Evolutionary conservation across 1,140 invertebrate genomes (phyloP).

Genomic region (Scaptomyza montana): DNA sequence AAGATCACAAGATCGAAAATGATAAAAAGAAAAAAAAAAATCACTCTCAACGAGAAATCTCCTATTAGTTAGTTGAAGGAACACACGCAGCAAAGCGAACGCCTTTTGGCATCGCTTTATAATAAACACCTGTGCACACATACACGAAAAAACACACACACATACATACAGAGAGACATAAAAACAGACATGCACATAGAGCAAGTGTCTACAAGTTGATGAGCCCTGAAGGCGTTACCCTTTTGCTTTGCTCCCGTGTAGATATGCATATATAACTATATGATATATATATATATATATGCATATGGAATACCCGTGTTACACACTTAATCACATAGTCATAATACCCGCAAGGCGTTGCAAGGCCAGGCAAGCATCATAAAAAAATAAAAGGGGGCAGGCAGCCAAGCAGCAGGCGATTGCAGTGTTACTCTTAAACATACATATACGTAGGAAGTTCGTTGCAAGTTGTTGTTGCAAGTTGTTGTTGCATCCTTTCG

Average conservation of each 20-base stretch:
- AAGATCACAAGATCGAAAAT: background rate
- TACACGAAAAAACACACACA: background rate
- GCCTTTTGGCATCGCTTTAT: constrained; percentile 3
- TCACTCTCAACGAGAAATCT: background rate
- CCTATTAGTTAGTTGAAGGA: background rate
- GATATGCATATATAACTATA: background rate
- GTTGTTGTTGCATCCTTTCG: constrained; percentile 28
- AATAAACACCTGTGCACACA: constrained; percentile 29
- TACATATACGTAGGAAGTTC: constrained; percentile 13
- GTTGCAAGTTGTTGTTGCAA: constrained; percentile 11
- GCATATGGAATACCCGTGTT: constrained; percentile 21
- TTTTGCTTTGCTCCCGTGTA: constrained; percentile 6
- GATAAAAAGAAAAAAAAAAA: background rate
- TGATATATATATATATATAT: background rate
- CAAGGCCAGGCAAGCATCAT: constrained; percentile 38
- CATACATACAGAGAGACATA: background rate
- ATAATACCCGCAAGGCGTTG: constrained; percentile 35
- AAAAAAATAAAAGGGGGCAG: constrained; percentile 25
- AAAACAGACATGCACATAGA: background rate
- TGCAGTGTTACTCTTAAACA: constrained; percentile 2
- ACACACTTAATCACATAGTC: constrained; percentile 50
- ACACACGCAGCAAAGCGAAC: background rate
- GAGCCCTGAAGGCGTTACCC: constrained; percentile 19
- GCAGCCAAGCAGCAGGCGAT: constrained; percentile 18
- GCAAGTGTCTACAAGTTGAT: constrained; percentile 28